These are phyloP conservation scores for Epistrophella euchroma DNA, from an alignment of 2,888 invertebrate species.

Conservation along the genomic window DNA sequence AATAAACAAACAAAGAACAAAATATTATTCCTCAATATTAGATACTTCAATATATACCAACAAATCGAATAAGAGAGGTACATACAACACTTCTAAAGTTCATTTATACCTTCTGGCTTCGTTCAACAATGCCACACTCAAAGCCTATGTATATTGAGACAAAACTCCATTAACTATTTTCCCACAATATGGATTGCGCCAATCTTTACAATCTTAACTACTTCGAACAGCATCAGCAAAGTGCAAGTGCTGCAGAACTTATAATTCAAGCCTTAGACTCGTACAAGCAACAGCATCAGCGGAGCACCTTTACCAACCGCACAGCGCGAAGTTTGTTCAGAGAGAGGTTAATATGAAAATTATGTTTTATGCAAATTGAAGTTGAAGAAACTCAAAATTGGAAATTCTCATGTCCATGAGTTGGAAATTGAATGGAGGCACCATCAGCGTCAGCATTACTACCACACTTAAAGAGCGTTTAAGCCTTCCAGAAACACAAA, in stretches of 20 bases:
- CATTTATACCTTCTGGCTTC: conserved; percentile 42
- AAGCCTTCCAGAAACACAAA: conserved; percentile 1
- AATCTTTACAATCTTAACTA: conserved; percentile 68
- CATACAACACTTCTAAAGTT: conserved; percentile 48
- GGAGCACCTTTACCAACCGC: conserved; percentile 11
- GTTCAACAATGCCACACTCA: conserved; percentile 31
- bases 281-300: background rate
- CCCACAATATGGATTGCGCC: conserved; percentile 62
- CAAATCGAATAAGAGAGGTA: conserved; percentile 39
- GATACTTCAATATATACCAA: background rate
- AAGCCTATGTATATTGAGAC: conserved; percentile 39
- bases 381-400: conserved; percentile 72
- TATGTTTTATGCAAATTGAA: conserved; percentile 79
- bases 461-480: conserved; percentile 17
- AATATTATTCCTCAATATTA: conserved; percentile 13
- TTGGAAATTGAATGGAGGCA: conserved; percentile 14
- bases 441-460: background rate
- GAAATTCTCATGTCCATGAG: conserved; percentile 57
- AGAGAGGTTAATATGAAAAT: conserved; percentile 79
- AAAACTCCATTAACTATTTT: conserved; percentile 59
- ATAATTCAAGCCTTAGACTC: conserved; percentile 36
- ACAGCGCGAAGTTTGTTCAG: conserved; percentile 37
- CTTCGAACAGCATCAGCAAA: conserved; percentile 52
- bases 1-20: conserved; percentile 29
- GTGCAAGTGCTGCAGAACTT: conserved; percentile 58